Evolutionary conservation across 2,888 invertebrate genomes (phyloP), one percentile per base, ranked within the genome.

Genomic region (Trichopria drosophilae): DNA sequence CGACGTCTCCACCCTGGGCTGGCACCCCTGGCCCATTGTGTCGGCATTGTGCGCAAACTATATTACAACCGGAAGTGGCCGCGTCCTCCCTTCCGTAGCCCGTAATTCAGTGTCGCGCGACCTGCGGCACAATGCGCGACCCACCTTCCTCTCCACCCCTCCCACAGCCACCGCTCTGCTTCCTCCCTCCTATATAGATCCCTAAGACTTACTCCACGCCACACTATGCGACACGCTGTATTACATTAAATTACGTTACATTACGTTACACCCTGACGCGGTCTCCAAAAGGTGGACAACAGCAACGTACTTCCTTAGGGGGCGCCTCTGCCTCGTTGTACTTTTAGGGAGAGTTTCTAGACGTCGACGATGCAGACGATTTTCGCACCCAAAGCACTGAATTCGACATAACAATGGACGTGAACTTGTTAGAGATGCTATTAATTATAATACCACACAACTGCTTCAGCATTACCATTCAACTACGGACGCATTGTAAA

Each of bases 1-100:
- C 63, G 63, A 59, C 63, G 65, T 64, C 62, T 63, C 62, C 59
- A 58, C 57, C 54, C 58, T 51, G 49, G 48, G 50, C 53, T 53
- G 58, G 52, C 59, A 53, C 58, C 51, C 68, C 66, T 65, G 59
- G 63, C 63, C 71, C 62, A 71, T 71, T 74, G 74, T 72, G 63
- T 59, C 63, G 62, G 67, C 67, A 74, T 74, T 73, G 73, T 73
- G 68, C 65, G 64, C 68, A 71, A 74, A 73, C 72, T 73, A 71
- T 69, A 73, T 74, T 73, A 71, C 73, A 73, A 68, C 64, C 71
- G 74, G 74, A 75, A 73, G 74, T 71, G 67, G 67, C 68, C 66
- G 65, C 72, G 66, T 67, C 66, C 71, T 69, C 66, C 69, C 74
- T 72, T 73, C 74, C 73, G 72, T 65, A 59, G 61, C 65, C 67